Conservation (phyloP, 2,797 vertebrate genomes). For the Staurois parvus region DNA sequence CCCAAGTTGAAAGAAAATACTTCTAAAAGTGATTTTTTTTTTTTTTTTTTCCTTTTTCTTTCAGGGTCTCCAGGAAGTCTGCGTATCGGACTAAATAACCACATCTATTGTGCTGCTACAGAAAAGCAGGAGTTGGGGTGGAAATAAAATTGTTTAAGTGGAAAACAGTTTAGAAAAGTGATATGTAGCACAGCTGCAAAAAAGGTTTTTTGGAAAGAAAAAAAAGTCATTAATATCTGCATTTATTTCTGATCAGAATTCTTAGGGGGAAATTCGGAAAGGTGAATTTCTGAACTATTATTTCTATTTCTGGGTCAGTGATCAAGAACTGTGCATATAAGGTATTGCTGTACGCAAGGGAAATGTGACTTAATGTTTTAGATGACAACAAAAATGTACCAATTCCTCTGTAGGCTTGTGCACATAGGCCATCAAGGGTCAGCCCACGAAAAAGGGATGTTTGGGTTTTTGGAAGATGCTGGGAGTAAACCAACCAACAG, state of each 20-base stretch:
- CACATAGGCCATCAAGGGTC: too few species aligned
- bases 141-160: constrained; percentile 63
- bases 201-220: constrained; percentile 29
- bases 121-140: constrained; percentile 54
- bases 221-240: constrained; percentile 23
- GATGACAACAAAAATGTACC: too few species aligned
- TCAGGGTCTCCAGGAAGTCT: constrained; percentile 61
- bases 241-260: constrained; percentile 43
- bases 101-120: constrained; percentile 48
- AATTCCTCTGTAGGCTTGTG: too few species aligned
- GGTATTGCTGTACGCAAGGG: too few species aligned
- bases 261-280: neutral
- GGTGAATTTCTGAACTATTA: too few species aligned
- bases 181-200: constrained; percentile 50
- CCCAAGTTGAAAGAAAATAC: constrained; percentile 66
- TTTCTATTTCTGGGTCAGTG: too few species aligned
- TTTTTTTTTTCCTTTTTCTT: too few species aligned
- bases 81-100: constrained; percentile 62
- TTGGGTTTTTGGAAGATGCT: too few species aligned
- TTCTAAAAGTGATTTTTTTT: constrained; percentile 56
- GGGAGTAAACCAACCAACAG: too few species aligned
- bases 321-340: too few species aligned
- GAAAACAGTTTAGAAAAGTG: constrained; percentile 51
- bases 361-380: too few species aligned
- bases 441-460: too few species aligned